These are phyloP conservation scores for Terrapene triunguis DNA, from an alignment of 2,113 vertebrate species.

Conservation along the genomic window DNA sequence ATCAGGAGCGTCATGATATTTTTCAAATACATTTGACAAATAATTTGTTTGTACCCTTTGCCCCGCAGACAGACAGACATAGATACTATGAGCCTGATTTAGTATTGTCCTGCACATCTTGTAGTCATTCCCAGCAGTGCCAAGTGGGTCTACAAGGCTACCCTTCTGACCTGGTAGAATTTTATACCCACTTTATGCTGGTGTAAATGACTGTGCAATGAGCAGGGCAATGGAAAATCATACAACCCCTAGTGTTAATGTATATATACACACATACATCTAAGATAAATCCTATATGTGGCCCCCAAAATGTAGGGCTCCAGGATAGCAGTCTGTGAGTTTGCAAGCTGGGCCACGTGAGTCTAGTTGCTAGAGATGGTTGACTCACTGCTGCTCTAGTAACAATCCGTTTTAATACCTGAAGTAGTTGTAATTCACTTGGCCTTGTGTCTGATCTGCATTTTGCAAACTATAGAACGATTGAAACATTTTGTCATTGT, in stretches of 20 bases:
- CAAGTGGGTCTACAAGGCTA: background rate
- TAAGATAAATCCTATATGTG: background rate
- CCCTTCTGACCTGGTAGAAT: background rate
- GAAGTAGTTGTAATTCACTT: background rate
- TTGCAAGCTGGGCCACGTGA: background rate
- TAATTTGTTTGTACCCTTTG: constrained; percentile 1
- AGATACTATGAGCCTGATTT: background rate
- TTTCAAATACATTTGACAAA: background rate
- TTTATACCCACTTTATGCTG: background rate
- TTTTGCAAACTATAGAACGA: background rate
- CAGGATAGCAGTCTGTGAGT: background rate
- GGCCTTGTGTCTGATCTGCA: background rate
- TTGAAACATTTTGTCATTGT: background rate
- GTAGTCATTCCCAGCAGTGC: background rate
- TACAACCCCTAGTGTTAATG: background rate
- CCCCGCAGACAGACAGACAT: background rate
- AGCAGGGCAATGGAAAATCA: background rate
- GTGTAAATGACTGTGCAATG: background rate
- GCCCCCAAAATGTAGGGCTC: background rate
- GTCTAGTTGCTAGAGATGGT: background rate
- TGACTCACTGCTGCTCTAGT: background rate
- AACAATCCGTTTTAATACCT: background rate
- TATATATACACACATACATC: background rate
- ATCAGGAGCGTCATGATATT: background rate
- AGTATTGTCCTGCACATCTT: background rate